phyloP scores from a whole-genome alignment of 2,797 vertebrate species.

The Philypnodon macrostomus region DNA sequence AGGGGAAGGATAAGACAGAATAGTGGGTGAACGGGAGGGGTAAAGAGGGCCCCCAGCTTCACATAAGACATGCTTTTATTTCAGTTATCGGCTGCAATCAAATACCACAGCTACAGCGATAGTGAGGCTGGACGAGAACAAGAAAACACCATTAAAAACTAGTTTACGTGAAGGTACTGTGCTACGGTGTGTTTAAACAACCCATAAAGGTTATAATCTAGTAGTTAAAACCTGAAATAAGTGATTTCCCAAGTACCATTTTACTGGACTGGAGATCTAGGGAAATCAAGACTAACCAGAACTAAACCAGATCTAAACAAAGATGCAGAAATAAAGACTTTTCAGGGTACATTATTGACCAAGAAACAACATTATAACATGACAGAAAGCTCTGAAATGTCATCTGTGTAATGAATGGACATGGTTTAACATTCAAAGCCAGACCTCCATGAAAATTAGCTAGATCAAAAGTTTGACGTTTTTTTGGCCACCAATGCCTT shows the following conservation, averaged over 20 bases:
- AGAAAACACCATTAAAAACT: constrained; percentile 12
- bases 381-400: neutral
- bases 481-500: constrained; percentile 20
- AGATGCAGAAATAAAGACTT: too few species aligned
- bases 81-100: constrained; percentile 24
- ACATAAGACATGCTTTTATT: constrained; percentile 31
- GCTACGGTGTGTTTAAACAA: neutral
- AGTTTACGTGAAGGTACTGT: neutral
- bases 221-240: too few species aligned
- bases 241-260: too few species aligned
- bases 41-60: neutral
- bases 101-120: constrained; percentile 15
- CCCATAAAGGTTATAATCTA: too few species aligned
- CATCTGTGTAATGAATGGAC: neutral
- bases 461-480: neutral
- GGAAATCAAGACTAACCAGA: too few species aligned
- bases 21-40: constrained; percentile 12
- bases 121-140: constrained; percentile 7
- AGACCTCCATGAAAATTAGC: neutral
- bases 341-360: too few species aligned
- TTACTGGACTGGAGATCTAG: too few species aligned
- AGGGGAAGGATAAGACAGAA: constrained; percentile 27
- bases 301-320: too few species aligned
- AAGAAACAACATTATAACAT: too few species aligned
- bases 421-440: neutral